phyloP scores from a whole-genome alignment of 2,113 vertebrate genomes.

The Vimba vimba region DNA sequence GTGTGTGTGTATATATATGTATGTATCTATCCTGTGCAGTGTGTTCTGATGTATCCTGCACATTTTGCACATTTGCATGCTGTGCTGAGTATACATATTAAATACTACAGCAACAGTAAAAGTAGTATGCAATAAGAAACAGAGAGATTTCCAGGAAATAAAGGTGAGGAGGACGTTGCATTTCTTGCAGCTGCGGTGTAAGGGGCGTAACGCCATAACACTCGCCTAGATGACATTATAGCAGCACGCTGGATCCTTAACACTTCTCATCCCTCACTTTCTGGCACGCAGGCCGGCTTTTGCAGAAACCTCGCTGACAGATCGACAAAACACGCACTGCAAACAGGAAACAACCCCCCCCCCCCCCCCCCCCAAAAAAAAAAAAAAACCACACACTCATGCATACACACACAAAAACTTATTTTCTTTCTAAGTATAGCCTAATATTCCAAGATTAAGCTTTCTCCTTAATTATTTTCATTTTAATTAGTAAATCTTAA shows the following conservation, averaged over 20 bases:
- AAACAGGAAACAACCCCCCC: constrained; percentile 74
- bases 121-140: background rate
- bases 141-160: constrained; percentile 65
- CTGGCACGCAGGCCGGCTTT: constrained; percentile 73
- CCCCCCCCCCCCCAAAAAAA: constrained; percentile 47
- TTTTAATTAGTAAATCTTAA: constrained; percentile 99
- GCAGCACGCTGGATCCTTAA: constrained; percentile 68
- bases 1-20: no score
- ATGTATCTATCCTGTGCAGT: background rate
- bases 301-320: constrained; percentile 73
- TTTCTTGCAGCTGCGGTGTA: constrained; percentile 72
- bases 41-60: background rate
- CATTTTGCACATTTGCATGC: background rate
- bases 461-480: constrained; percentile 95
- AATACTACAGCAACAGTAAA: background rate
- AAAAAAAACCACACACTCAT: background rate
- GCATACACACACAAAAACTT: constrained; percentile 72
- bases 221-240: constrained; percentile 80
- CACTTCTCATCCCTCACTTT: constrained; percentile 26
- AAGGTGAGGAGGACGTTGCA: constrained; percentile 72
- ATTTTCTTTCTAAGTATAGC: constrained; percentile 86
- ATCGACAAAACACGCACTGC: constrained; percentile 72
- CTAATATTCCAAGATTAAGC: constrained; percentile 92
- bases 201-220: constrained; percentile 77
- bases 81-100: no score